A percentile compares a stretch with the other conserved stretches of the same genome.
These are phyloP conservation scores for Urechis unicinctus DNA, from an alignment of 2,888 invertebrate genomes.

Conservation along the genomic window DNA sequence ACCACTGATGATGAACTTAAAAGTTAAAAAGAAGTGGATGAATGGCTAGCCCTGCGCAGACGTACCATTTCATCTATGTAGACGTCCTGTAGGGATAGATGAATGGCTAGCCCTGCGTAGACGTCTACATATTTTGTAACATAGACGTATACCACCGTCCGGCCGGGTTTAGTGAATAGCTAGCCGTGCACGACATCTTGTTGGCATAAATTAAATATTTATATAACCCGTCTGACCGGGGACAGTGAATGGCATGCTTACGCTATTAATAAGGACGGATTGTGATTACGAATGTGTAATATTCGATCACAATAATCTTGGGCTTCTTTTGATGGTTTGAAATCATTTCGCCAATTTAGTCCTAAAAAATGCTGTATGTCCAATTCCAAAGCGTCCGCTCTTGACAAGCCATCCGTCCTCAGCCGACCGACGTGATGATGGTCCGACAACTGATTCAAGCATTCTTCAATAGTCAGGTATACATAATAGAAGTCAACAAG, in stretches of 20 bases:
- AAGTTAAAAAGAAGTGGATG: too few relatives aligned
- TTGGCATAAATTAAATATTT: too few relatives aligned
- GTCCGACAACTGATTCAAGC: slow-evolving; percentile 11
- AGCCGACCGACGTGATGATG: slow-evolving; percentile 13
- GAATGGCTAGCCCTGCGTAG: too few relatives aligned
- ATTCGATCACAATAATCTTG: slow-evolving; percentile 20
- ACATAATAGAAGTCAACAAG: slow-evolving; percentile 24
- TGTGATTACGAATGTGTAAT: slow-evolving; percentile 5
- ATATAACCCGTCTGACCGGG: too few relatives aligned
- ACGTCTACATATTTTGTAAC: too few relatives aligned
- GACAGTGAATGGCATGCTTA: slow-evolving; percentile 3
- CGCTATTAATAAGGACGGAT: slow-evolving; percentile 20
- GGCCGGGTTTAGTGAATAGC: too few relatives aligned
- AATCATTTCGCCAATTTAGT: slow-evolving; percentile 15
- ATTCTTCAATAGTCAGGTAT: slow-evolving; percentile 23
- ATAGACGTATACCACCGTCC: too few relatives aligned
- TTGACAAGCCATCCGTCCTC: slow-evolving; percentile 12
- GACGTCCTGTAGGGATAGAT: too few relatives aligned
- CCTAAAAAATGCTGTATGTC: slow-evolving; percentile 24
- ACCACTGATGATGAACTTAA: too few relatives aligned
- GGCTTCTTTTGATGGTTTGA: slow-evolving; percentile 16
- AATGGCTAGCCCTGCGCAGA: too few relatives aligned
- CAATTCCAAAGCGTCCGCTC: slow-evolving; percentile 17
- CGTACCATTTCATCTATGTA: too few relatives aligned
- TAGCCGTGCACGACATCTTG: too few relatives aligned